These are phyloP conservation scores for Actinernus sp. DNA, from an alignment of 92 coral and sea anemone genomes.

Conservation along the genomic window DNA sequence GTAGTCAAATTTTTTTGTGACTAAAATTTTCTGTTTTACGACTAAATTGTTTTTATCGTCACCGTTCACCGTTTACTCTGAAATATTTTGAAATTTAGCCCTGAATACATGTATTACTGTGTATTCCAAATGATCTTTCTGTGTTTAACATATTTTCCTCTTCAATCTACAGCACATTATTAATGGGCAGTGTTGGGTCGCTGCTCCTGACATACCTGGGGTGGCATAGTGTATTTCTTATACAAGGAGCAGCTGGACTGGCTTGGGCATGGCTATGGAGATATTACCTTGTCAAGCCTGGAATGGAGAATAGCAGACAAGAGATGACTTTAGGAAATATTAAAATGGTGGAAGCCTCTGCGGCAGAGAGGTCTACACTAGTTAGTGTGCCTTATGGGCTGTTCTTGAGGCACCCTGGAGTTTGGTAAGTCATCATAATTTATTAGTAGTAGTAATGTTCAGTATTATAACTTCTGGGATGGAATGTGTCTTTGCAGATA, in stretches of 20 bases:
- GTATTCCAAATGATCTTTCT: too few species aligned
- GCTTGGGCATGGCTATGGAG: constrained; percentile 82
- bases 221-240: constrained; percentile 91
- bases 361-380: constrained; percentile 22
- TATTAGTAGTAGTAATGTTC: not conserved
- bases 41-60: too few species aligned
- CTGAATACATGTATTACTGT: too few species aligned
- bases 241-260: constrained; percentile 78
- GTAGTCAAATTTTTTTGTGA: too few species aligned
- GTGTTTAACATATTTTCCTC: too few species aligned
- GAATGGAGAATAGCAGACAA: constrained; percentile 36
- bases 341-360: constrained; percentile 55
- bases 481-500: too few species aligned
- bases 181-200: constrained; percentile 93
- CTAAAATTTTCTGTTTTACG: too few species aligned
- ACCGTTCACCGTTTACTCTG: too few species aligned
- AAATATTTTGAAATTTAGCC: too few species aligned
- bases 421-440: constrained; percentile 76
- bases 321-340: constrained; percentile 61
- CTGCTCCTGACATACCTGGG: constrained; percentile 76
- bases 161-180: constrained; percentile 71
- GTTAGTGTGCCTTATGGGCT: constrained; percentile 77
- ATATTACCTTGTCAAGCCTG: constrained; percentile 55
- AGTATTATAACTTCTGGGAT: too few species aligned
- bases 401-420: constrained; percentile 84